Evolutionary conservation across 2,888 invertebrate genomes (phyloP).

Genomic region (Tenthredo mesomela): DNA sequence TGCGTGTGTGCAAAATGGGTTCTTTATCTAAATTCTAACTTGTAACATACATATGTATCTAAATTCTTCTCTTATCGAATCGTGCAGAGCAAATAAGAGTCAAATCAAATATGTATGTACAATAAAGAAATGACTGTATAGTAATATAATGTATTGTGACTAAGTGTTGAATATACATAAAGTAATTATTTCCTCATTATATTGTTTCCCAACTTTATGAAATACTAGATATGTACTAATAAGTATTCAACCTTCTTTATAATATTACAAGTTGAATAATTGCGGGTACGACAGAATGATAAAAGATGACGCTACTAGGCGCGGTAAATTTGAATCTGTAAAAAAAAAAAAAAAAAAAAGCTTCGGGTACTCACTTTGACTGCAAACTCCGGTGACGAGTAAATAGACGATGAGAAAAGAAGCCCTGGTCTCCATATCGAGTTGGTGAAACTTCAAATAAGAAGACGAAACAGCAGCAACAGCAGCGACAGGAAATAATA

Average conservation of each 20-base stretch:
- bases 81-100: slow-evolving; percentile 9
- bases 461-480: neutral
- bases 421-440: slow-evolving; percentile 15
- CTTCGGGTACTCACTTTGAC: slow-evolving; percentile 12
- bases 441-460: neutral
- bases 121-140: neutral
- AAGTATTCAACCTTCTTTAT: neutral
- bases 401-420: slow-evolving; percentile 20
- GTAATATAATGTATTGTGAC: neutral
- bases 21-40: neutral
- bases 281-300: neutral
- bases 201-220: neutral
- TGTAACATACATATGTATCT: neutral
- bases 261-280: neutral
- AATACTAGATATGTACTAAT: neutral
- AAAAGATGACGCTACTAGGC: neutral
- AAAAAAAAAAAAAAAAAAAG: neutral
- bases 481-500: neutral
- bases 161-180: neutral
- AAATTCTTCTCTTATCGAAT: neutral
- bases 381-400: neutral
- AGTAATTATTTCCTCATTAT: neutral
- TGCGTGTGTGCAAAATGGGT: neutral
- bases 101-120: neutral
- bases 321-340: neutral